phyloP scores from a whole-genome alignment of 2,888 invertebrate species.

The Augochlorella aurata region DNA sequence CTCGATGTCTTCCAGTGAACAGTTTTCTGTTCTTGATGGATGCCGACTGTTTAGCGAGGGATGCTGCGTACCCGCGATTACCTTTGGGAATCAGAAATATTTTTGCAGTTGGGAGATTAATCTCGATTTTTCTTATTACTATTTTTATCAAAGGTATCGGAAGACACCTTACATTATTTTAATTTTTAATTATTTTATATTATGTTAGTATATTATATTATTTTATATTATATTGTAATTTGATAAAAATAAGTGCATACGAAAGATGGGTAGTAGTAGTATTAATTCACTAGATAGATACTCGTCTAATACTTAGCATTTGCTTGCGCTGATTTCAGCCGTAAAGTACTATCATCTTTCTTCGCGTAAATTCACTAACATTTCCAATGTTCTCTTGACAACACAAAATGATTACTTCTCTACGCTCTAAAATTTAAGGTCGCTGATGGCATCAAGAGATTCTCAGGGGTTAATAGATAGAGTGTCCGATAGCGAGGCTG shows the following conservation, averaged over 20 bases:
- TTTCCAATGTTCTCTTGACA: not conserved
- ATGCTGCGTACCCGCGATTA: not conserved
- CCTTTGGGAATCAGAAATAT: not conserved
- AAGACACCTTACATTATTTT: no score
- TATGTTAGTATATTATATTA: no score
- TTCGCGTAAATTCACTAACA: no score
- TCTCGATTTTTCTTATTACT: not conserved
- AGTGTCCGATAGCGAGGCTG: not conserved
- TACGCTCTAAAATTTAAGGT: not conserved
- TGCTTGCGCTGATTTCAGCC: no score
- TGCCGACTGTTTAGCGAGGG: not conserved
- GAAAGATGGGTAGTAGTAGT: no score
- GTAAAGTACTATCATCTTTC: no score
- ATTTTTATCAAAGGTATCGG: no score
- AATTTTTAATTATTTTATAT: no score
- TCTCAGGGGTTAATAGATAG: not conserved
- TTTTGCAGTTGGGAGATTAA: not conserved
- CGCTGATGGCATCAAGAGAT: not conserved
- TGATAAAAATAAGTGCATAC: no score
- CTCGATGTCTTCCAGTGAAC: not conserved
- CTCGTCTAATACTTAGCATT: no score
- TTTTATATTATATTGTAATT: no score
- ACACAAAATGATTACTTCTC: not conserved
- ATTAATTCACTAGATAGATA: no score
- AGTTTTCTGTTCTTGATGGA: not conserved